Evolutionary conservation across 2,888 invertebrate genomes (phyloP).

Genomic region (Caenorhabditis angaria): DNA sequence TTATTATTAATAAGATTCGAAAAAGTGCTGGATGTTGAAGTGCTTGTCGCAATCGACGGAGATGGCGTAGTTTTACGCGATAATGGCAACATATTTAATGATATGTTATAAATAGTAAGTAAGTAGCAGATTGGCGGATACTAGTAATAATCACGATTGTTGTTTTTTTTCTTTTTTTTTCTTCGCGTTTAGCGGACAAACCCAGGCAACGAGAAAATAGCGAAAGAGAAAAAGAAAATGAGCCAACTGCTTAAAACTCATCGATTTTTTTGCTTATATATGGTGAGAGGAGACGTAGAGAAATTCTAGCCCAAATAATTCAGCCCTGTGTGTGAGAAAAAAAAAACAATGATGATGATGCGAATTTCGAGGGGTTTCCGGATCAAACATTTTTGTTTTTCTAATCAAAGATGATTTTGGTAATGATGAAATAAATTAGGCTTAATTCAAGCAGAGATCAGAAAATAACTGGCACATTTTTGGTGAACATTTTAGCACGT

Average conservation of each 20-base stretch:
- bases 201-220: background rate
- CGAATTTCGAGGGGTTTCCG: background rate
- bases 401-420: no score
- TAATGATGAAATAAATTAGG: no score
- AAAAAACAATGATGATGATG: background rate
- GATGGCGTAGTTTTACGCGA: constrained; percentile 31
- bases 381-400: no score
- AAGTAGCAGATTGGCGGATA: background rate
- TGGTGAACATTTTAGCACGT: no score
- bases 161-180: background rate
- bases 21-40: constrained; percentile 31
- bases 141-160: background rate
- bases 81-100: constrained; percentile 7
- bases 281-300: background rate
- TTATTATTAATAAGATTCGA: constrained; percentile 26
- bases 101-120: no score
- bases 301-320: background rate
- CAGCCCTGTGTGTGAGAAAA: background rate
- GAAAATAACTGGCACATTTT: no score
- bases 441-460: no score
- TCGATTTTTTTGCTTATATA: background rate
- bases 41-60: constrained; percentile 15
- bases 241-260: background rate
- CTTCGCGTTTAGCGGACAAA: background rate
- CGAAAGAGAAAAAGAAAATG: background rate